Evolutionary conservation across 2,888 invertebrate genomes (phyloP).

Genomic region (Anoplius nigerrimus): DNA sequence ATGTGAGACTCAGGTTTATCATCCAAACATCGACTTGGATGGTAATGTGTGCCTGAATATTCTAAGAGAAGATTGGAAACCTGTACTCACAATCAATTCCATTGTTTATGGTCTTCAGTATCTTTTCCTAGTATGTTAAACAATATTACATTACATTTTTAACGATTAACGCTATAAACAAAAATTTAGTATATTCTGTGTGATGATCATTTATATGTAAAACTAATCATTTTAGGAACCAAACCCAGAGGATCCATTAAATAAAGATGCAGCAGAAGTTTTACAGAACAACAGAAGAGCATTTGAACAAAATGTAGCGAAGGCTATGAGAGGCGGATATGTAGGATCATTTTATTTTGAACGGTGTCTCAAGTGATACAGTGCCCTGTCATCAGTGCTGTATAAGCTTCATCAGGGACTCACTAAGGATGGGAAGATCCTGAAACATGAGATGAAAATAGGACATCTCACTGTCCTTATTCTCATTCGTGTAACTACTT

Average conservation of each 20-base stretch:
- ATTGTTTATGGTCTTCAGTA: conserved; percentile 98
- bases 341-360: conserved; percentile 97
- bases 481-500: conserved; percentile 60
- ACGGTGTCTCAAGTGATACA: conserved; percentile 93
- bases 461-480: conserved; percentile 49
- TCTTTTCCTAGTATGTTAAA: conserved; percentile 88
- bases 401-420: conserved; percentile 59
- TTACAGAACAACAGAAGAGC: conserved; percentile 94
- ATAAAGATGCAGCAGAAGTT: conserved; percentile 98
- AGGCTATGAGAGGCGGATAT: conserved; percentile 97
- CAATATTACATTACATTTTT: background rate
- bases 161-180: background rate
- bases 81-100: conserved; percentile 97
- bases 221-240: conserved; percentile 84
- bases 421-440: conserved; percentile 55
- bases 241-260: conserved; percentile 98
- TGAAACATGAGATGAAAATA: conserved; percentile 52
- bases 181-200: background rate
- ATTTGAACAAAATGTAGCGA: conserved; percentile 96
- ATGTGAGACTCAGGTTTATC: conserved; percentile 97
- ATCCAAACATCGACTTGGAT: conserved; percentile 98
- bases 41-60: conserved; percentile 99
- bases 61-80: conserved; percentile 99
- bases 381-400: conserved; percentile 65
- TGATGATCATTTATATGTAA: background rate